Conservation (phyloP, 2,888 invertebrate species). For the Idaea straminata region DNA sequence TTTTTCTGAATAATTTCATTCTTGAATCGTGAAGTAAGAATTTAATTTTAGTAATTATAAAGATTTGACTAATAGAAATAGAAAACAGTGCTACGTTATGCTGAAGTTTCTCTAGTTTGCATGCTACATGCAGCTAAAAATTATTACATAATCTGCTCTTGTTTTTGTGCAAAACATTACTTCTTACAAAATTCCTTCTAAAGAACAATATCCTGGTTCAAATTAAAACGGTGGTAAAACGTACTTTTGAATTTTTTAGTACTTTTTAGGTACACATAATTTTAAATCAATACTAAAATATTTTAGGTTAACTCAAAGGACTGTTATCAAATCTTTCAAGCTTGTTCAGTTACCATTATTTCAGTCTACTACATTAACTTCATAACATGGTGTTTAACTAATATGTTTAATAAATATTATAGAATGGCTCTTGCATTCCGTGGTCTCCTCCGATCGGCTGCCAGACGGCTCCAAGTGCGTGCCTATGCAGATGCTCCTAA, state of each 20-base stretch:
- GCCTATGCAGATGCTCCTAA: constrained; percentile 83
- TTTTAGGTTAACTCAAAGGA: constrained; percentile 27
- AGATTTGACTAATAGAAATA: background rate
- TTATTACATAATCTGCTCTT: constrained; percentile 55
- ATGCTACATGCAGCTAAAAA: background rate
- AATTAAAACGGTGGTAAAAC: no score
- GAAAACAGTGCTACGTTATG: background rate
- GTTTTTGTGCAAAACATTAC: constrained; percentile 28
- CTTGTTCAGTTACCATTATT: background rate
- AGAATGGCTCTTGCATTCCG: constrained; percentile 81
- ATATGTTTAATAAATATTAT: constrained; percentile 4
- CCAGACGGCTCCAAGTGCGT: constrained; percentile 76
- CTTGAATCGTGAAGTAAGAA: background rate
- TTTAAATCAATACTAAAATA: constrained; percentile 2
- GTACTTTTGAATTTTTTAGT: background rate
- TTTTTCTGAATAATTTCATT: background rate
- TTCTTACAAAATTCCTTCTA: background rate
- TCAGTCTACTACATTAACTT: background rate
- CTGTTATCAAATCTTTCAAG: background rate
- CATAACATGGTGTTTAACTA: background rate
- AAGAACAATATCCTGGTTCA: background rate
- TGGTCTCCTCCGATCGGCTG: constrained; percentile 61
- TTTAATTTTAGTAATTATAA: background rate
- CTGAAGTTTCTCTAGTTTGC: background rate
- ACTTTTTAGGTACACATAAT: background rate